Base-by-base conservation (phyloP, 2,113 vertebrate species). In the Sciurus niger region DNA sequence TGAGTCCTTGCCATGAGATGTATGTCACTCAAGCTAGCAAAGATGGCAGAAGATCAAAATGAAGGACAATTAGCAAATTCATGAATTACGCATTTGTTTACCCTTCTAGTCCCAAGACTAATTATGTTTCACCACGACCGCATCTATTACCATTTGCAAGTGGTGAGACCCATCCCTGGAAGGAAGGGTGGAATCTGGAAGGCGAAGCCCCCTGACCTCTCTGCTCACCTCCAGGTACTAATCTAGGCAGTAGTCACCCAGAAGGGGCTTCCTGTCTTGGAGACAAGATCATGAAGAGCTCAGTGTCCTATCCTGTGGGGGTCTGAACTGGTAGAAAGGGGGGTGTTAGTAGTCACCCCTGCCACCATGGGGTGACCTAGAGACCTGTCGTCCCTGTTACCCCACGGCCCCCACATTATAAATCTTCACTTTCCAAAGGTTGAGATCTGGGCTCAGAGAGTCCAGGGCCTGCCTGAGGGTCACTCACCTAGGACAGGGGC, bases 81-180 rank as follows among this genome's bases (percentile, higher is more conserved):
- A 94, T 89, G 91, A 97, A 96, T 96, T 92, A 90, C 95, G 89
- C 84, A 70, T 97, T 96, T 96, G 96, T 96, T 97, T 93, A 93
- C 79, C 46, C 32, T 84, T 76, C 82, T 12, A 60, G 37, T 89
- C 89, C 90, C 92, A 40, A 86, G 79, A 79, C 43, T 89, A 90
- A 92, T 96, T 85, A 32, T 30, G 58, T 70, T 92, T 73, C 30
- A 34, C 90, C 6, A 67, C 80, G 95, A 37, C 77, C 6, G n/a
- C 30, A 11, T 83, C 34, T 83, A 63, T 91, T 85, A 73, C 78
- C 65, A 60, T 90, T 63, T 77, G 86, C 63, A 95, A 95, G 88
- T 8, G 1, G 30, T 24, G 53, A 63, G 74, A 53, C 73, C 40
- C 22, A 2, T 46, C 25, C 74, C 14, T 37, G 72, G 53, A 16